Percentiles rank a stretch among this genome's conserved stretches.
Conservation (phyloP, 2,888 invertebrate species). For the Drosophila maculinotata region DNA sequence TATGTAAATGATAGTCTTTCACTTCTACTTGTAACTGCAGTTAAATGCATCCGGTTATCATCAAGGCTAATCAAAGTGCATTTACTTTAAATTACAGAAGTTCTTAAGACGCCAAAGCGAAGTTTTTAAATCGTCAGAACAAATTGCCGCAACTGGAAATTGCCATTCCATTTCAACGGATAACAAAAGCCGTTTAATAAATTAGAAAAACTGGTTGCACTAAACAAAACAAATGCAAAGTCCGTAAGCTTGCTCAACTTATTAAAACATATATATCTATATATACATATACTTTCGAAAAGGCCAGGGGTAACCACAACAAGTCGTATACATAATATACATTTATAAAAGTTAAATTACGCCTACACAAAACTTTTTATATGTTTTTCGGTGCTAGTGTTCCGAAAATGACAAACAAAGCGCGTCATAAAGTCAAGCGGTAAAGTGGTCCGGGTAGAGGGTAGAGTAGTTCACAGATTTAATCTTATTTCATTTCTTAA, state of each 20-base stretch:
- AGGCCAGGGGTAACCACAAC: slow-evolving; percentile 67
- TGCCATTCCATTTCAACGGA: slow-evolving; percentile 45
- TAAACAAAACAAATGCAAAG: slow-evolving; percentile 27
- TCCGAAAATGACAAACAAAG: slow-evolving; percentile 50
- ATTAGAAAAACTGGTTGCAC: slow-evolving; percentile 53
- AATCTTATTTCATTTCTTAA: slow-evolving; percentile 41
- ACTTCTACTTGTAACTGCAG: slow-evolving; percentile 40
- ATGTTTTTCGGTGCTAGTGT: slow-evolving; percentile 14
- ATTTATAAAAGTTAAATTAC: slow-evolving; percentile 32
- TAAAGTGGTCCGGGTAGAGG: slow-evolving; percentile 23
- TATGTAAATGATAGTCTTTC: slow-evolving; percentile 39
- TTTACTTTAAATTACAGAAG: slow-evolving; percentile 36
- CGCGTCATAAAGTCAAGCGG: slow-evolving; percentile 29
- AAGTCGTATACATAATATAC: slow-evolving; percentile 38
- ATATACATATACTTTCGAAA: slow-evolving; percentile 59
- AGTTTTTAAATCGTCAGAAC: slow-evolving; percentile 38
- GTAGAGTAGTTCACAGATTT: slow-evolving; percentile 25
- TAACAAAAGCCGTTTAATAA: slow-evolving; percentile 39
- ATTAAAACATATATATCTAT: slow-evolving; percentile 37
- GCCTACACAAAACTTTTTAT: slow-evolving; percentile 45
- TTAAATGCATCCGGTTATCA: slow-evolving; percentile 53
- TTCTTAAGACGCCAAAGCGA: slow-evolving; percentile 13
- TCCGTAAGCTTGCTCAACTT: slow-evolving; percentile 28
- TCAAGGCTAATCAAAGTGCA: slow-evolving; percentile 54
- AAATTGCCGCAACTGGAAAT: slow-evolving; percentile 45